Conservation (phyloP, 2,888 invertebrate species). For the Chromoteleia sp. region DNA sequence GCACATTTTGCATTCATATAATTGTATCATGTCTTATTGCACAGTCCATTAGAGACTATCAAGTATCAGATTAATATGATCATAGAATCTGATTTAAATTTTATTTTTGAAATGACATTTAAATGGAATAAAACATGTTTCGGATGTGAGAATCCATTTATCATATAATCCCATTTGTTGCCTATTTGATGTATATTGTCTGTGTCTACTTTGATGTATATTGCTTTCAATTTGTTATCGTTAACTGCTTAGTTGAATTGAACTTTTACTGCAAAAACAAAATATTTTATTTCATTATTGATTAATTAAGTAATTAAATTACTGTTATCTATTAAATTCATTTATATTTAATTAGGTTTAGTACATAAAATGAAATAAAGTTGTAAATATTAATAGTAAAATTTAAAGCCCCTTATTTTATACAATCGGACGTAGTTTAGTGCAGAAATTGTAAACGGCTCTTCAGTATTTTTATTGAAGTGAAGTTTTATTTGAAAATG, state of each 20-base stretch:
- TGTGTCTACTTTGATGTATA: neutral
- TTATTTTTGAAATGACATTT: slow-evolving; percentile 38
- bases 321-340: neutral
- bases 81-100: slow-evolving; percentile 31
- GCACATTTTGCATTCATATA: slow-evolving; percentile 23
- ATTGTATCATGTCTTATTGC: slow-evolving; percentile 34
- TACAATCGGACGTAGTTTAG: neutral
- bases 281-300: neutral
- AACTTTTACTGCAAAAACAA: neutral
- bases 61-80: slow-evolving; percentile 34
- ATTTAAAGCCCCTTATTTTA: neutral
- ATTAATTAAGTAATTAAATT: neutral
- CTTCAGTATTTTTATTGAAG: neutral
- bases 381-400: neutral
- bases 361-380: neutral
- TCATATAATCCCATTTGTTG: neutral
- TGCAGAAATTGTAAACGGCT: neutral
- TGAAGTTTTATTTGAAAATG: slow-evolving; percentile 13
- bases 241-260: too few relatives aligned
- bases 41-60: slow-evolving; percentile 45
- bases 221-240: neutral
- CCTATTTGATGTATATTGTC: too few relatives aligned
- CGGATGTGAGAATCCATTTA: slow-evolving; percentile 8
- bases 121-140: slow-evolving; percentile 19
- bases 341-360: neutral